Conservation (phyloP, 2,888 invertebrate genomes). For the Matsumyia berberina region DNA sequence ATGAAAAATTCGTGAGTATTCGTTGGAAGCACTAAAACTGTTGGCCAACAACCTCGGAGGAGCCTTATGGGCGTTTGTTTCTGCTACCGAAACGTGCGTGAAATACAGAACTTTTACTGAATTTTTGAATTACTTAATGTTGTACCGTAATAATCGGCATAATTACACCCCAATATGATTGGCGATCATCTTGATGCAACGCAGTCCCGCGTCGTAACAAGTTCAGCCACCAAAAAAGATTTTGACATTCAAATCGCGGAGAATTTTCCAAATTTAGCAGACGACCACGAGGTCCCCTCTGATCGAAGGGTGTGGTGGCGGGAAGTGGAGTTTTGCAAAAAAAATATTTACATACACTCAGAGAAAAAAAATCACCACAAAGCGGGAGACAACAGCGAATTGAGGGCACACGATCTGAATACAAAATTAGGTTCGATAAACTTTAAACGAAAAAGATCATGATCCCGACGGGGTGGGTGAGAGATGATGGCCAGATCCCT, state of each 20-base stretch:
- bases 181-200: constrained; percentile 22
- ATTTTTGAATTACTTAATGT: constrained; percentile 36
- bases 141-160: constrained; percentile 45
- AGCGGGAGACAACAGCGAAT: constrained; percentile 23
- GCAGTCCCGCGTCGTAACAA: constrained; percentile 7
- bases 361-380: constrained; percentile 4
- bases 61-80: constrained; percentile 13
- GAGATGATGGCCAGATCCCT: constrained; percentile 34
- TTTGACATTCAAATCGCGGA: constrained; percentile 16
- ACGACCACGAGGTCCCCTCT: background rate
- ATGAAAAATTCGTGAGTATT: constrained; percentile 49
- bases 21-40: constrained; percentile 11
- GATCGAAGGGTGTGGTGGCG: background rate
- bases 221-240: background rate
- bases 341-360: constrained; percentile 62
- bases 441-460: constrained; percentile 27
- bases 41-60: constrained; percentile 62
- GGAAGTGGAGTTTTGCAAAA: constrained; percentile 20
- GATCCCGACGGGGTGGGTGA: constrained; percentile 38
- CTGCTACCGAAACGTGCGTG: constrained; percentile 58
- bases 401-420: constrained; percentile 65
- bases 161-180: constrained; percentile 40
- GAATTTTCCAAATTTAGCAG: constrained; percentile 41
- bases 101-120: constrained; percentile 54
- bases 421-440: constrained; percentile 72